Base-by-base conservation (phyloP, 2,888 invertebrate species). In the Drosophila quinaria region DNA sequence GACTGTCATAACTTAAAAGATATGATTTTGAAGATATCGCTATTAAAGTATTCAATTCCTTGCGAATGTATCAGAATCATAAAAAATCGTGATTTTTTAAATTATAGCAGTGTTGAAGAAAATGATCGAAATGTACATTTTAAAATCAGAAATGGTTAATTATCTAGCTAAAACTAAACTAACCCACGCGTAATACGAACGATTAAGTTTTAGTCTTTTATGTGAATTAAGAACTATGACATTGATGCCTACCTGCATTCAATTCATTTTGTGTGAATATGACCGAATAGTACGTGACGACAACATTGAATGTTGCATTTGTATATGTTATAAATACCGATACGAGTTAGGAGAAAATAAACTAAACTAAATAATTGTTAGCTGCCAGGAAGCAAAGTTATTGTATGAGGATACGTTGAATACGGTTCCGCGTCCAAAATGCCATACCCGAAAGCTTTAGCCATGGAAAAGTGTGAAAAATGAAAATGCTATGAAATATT, bases 231-330 rank as follows among this genome's bases (percentile, higher is more conserved):
- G 31, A 29, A 37, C 51, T 44, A 78, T 56, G 44, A 50, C 59
- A 58, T 66, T 25, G 54, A 56, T 63, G 46, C 54, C 64, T 74
- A 66, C 64, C 75, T 74, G 67, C 66, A 66, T 74, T 41, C 41
- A 42, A 51, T 51, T 56, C 25, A 42, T 19, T 70, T 47, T 37
- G 22, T 66, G 47, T 68, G 74, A 62, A 63, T 61, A 54, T 71
- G 42, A 19, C 64, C 35, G 56, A 63, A 71, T 61, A 60, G 62
- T 59, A 55, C n/a, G 37, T 56, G 47, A 44, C 22, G 47, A 44
- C 22, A 33, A 55, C 65, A 87, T 72, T 82, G 51, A 83, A 77
- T 86, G 84, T 83, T 83, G 84, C 80, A 68, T 75, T 59, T 72
- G 82, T 80, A 61, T 39, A 66, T 73, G 81, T 81, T 74, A 71